Percentiles rank a stretch among this genome's conserved stretches.
These are phyloP conservation scores for Prenolepis imparis DNA, from an alignment of 2,888 invertebrate genomes.

Conservation along the genomic window DNA sequence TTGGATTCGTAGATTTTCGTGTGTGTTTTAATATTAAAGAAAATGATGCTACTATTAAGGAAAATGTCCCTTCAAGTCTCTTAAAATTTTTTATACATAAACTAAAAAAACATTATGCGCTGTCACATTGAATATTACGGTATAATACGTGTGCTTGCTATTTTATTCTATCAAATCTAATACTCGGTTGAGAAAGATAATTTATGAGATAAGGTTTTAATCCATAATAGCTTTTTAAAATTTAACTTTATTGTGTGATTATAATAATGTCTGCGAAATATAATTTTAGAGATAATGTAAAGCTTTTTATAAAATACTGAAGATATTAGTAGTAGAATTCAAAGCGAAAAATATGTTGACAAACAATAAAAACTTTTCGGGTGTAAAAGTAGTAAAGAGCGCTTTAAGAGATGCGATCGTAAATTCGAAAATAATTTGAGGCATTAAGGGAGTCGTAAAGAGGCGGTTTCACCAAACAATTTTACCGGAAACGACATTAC, in stretches of 20 bases:
- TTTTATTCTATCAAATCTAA: neutral
- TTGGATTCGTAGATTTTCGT: neutral
- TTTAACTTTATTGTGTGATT: neutral
- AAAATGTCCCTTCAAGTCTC: neutral
- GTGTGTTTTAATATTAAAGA: neutral
- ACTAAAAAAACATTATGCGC: neutral
- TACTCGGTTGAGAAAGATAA: neutral
- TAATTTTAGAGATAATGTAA: neutral
- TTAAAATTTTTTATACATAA: conserved; percentile 17
- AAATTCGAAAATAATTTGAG: conserved; percentile 53
- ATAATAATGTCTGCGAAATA: neutral
- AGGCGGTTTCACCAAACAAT: conserved; percentile 54
- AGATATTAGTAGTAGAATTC: neutral
- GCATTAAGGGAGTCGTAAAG: conserved; percentile 52
- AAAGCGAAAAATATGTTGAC: neutral
- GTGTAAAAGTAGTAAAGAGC: conserved; percentile 35
- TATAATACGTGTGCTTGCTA: neutral
- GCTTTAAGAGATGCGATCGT: conserved; percentile 38
- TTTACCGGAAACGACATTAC: conserved; percentile 57
- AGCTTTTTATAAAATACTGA: neutral
- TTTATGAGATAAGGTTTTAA: neutral
- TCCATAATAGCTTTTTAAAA: neutral
- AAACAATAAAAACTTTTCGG: conserved; percentile 50
- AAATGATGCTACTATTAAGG: no score
- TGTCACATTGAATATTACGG: neutral